Conservation (phyloP, 1,140 invertebrate species). For the Anastatus disparis region DNA sequence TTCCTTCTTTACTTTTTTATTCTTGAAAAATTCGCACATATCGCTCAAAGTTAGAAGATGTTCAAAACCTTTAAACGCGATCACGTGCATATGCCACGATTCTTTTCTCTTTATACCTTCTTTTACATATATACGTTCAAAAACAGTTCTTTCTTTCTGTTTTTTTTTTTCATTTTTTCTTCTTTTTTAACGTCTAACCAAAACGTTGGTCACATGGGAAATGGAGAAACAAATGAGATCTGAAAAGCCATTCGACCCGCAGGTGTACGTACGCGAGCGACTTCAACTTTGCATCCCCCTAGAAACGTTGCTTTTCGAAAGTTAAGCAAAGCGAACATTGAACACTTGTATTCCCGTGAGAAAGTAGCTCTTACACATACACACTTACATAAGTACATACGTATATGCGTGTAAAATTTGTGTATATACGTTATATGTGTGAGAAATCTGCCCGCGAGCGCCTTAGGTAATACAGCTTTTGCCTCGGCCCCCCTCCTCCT, state of each 20-base stretch:
- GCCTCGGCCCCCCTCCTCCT: neutral
- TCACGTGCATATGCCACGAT: neutral
- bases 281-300: conserved; percentile 28
- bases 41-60: conserved; percentile 3
- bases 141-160: neutral
- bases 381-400: too few species aligned
- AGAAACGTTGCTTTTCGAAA: conserved; percentile 13
- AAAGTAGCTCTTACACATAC: too few species aligned
- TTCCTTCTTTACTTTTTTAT: too few species aligned
- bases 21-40: conserved; percentile 19
- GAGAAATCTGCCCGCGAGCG: conserved; percentile 34
- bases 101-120: neutral
- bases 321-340: conserved; percentile 32
- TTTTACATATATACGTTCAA: too few species aligned
- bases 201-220: neutral
- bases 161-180: too few species aligned
- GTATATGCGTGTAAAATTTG: neutral
- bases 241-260: conserved; percentile 18
- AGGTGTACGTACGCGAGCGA: conserved; percentile 13
- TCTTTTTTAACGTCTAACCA: too few species aligned
- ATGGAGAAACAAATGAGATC: conserved; percentile 22
- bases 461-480: conserved; percentile 23
- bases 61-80: neutral
- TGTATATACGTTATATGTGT: too few species aligned
- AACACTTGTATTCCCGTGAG: conserved; percentile 31